Percentiles rank a stretch among this genome's conserved stretches.
phyloP scores from a whole-genome alignment of 2,113 vertebrate genomes.

The Bubalus kerabau region DNA sequence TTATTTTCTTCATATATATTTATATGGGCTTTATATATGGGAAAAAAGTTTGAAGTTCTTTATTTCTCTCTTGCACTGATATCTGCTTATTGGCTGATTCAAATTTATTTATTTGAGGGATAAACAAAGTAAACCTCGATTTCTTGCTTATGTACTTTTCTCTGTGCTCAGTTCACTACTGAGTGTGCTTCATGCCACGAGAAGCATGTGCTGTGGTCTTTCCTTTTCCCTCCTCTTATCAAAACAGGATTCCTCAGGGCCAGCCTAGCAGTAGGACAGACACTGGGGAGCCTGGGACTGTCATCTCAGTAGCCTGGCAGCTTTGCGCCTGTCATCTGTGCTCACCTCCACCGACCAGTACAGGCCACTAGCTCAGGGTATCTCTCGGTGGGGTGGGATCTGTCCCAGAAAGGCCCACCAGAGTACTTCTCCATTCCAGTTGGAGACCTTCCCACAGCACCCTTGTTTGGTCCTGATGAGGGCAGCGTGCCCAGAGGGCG shows the following conservation, averaged over 20 bases:
- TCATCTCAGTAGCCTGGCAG: neutral
- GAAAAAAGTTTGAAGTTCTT: neutral
- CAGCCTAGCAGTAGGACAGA: rapidly evolving
- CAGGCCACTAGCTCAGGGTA: neutral
- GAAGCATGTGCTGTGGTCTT: neutral
- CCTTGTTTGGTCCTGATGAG: neutral
- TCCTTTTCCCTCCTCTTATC: neutral
- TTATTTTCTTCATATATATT: neutral
- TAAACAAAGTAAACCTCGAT: neutral
- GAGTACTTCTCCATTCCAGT: neutral
- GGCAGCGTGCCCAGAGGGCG: neutral
- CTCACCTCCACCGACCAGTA: neutral
- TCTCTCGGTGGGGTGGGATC: neutral
- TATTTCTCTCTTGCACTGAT: neutral
- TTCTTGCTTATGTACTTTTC: neutral
- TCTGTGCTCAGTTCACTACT: neutral
- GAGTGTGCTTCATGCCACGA: neutral
- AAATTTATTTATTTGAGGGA: neutral
- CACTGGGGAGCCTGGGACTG: neutral
- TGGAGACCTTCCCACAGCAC: neutral
- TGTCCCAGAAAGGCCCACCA: neutral
- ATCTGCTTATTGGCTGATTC: neutral
- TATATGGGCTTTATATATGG: neutral
- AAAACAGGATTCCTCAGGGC: neutral
- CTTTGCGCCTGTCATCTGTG: rapidly evolving